These are phyloP conservation scores for Druon quercuslanigerum DNA, from an alignment of 1,140 invertebrate species.

Conservation along the genomic window DNA sequence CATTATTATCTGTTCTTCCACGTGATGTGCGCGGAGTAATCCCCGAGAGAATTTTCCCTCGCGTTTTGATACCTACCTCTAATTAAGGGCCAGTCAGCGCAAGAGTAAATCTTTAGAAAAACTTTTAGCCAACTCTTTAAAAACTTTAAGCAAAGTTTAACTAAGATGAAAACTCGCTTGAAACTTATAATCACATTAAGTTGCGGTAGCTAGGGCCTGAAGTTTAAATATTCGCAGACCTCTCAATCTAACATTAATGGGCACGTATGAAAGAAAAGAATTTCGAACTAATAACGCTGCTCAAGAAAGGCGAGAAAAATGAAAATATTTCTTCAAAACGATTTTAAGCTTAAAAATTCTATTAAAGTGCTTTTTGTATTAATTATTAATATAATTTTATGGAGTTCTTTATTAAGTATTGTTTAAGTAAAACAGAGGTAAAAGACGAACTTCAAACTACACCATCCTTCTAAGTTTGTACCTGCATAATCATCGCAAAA, in stretches of 20 bases:
- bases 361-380: no score
- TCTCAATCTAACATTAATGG: neutral
- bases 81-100: slow-evolving; percentile 10
- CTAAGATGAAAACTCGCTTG: slow-evolving; percentile 19
- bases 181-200: slow-evolving; percentile 27
- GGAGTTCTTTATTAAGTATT: no score
- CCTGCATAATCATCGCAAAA: no score
- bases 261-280: neutral
- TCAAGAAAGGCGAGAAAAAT: neutral
- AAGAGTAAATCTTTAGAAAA: slow-evolving; percentile 17
- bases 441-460: no score
- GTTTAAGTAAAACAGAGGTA: no score
- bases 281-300: neutral
- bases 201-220: neutral
- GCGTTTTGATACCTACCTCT: neutral
- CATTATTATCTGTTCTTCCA: no score
- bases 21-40: no score
- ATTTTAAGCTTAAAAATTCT: no score
- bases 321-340: no score
- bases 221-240: slow-evolving; percentile 2
- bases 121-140: slow-evolving; percentile 21
- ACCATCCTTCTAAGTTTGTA: no score
- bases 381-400: no score
- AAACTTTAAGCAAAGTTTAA: slow-evolving; percentile 11
- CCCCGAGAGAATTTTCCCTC: no score